phyloP scores from a whole-genome alignment of 2,113 vertebrate species.

The Malurus elegans region DNA sequence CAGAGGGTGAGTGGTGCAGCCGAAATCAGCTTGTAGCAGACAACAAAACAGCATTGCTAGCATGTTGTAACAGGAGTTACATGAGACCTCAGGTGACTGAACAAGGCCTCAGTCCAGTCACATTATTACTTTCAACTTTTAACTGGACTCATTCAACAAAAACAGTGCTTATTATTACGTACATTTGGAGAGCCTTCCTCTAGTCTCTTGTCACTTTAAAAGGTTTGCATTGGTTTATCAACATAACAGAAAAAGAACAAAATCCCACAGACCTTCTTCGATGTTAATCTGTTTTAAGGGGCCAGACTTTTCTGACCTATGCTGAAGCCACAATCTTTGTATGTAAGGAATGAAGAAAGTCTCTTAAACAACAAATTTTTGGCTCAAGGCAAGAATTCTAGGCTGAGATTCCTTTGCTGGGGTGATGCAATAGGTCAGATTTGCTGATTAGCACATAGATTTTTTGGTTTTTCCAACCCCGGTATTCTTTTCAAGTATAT shows the following conservation, averaged over 20 bases:
- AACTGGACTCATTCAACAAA: neutral
- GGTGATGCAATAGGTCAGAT: neutral
- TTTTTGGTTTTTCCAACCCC: neutral
- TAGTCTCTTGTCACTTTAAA: neutral
- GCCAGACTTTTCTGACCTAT: neutral
- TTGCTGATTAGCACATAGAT: neutral
- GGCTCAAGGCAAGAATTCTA: constrained; percentile 1
- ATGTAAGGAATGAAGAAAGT: neutral
- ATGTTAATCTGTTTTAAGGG: neutral
- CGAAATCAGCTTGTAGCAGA: neutral
- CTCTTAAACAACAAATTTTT: neutral
- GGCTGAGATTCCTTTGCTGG: neutral
- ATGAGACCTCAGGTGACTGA: neutral
- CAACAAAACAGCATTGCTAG: neutral
- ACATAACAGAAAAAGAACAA: neutral
- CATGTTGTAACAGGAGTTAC: neutral
- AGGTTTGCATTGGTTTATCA: neutral
- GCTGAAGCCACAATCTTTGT: neutral
- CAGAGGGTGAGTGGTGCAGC: neutral
- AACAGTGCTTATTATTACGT: neutral
- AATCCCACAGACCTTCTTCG: neutral
- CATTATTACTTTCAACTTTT: neutral
- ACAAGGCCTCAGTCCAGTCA: neutral
- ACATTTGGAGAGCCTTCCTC: neutral
- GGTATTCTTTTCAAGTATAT: neutral